A percentile compares a stretch with the other conserved stretches of the same genome.
These are phyloP conservation scores for Squalus acanthias DNA, from an alignment of 2,797 vertebrate genomes.

Conservation along the genomic window DNA sequence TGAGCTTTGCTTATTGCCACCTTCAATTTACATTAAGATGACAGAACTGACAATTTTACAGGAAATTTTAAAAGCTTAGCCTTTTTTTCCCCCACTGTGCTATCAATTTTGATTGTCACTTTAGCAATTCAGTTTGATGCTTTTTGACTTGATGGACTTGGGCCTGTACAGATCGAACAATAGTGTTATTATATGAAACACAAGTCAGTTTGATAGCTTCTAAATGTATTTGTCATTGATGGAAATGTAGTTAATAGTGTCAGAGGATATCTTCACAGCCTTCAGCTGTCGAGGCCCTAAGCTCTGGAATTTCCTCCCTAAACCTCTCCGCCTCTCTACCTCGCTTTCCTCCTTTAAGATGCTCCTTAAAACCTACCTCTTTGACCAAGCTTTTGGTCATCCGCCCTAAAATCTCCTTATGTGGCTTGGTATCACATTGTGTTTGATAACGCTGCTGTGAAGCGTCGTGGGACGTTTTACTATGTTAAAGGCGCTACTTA, in stretches of 20 bases:
- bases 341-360: no score
- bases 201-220: neutral
- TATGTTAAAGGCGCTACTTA: no score
- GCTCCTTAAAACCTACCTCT: no score
- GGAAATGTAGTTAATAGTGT: neutral
- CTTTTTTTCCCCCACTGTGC: neutral
- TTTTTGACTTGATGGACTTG: neutral
- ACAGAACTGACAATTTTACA: neutral
- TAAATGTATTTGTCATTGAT: neutral
- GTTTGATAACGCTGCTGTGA: no score
- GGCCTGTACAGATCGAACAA: neutral
- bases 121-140: slow-evolving; percentile 4
- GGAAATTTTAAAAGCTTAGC: neutral
- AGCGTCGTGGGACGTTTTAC: no score
- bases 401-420: no score
- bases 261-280: slow-evolving; percentile 4
- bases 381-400: no score
- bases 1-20: neutral
- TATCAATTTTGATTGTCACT: neutral
- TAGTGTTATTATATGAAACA: neutral
- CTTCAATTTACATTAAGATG: neutral
- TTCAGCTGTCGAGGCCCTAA: no score
- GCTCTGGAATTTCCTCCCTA: no score
- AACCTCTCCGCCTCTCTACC: no score
- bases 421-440: no score